Base-by-base conservation (phyloP, 1,140 invertebrate species). In the Tyrophagus putrescentiae region DNA sequence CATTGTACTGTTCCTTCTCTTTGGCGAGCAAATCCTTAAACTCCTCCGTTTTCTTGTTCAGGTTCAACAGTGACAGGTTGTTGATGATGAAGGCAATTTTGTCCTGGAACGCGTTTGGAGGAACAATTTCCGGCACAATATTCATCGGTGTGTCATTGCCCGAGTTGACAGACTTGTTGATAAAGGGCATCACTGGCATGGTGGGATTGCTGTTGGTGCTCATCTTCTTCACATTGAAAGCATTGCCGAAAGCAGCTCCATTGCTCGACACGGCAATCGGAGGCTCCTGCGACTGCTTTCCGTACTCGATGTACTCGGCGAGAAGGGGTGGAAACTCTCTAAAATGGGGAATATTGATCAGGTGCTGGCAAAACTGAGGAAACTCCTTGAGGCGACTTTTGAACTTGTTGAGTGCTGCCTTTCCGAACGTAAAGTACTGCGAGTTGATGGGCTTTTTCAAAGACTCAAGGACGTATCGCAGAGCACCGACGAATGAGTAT, bases 31-130 rank as follows among this genome's bases (percentile, higher is more conserved):
- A 80, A 65, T 96, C 91, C 67, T 85, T 81, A 61, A 99, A 79
- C 72, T 98, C 93, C 68, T 96, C 91, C 69, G 88, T 64, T 54
- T 98, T 98, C 60, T 87, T 83, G 62, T 83, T 80, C 64, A 98
- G 77, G 75, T 98, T 98, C 11, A 95, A 71, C 69, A 94, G 86
- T 70, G 93, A 97, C 29, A 99, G 76, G 74, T 99, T 99, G 70
- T 99, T 99, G 71, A 98, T 98, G 62, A 98, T 96, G 69, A 99
- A 99, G 4, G 90, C 91, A n/a, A 94, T 88, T 76, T 97, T 98
- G 70, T 99, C 95, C 67, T 79, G 78, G 28, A 93, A 75, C 0
- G 78, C 73, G 72, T 95, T 89, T 0, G 87, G 84, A 0, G 92
- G 90, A 4, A 82, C 73, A 4, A 79, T 83, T 0, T n/a, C n/a